A percentile compares a stretch with the other conserved stretches of the same genome.
Evolutionary conservation across 2,888 invertebrate species (phyloP).

Genomic region (Nudaria mundana): DNA sequence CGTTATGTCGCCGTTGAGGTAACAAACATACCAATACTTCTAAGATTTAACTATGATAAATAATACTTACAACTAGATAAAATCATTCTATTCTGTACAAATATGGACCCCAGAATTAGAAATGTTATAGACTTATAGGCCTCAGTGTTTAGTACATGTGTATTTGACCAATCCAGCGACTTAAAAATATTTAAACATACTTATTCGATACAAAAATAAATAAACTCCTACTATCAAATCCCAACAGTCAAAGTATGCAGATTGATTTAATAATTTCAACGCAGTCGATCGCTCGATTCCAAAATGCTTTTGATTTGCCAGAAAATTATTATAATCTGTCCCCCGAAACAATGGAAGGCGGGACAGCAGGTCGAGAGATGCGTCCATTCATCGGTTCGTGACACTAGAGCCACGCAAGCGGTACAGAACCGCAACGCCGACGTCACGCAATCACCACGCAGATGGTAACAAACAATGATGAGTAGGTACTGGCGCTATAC

Average conservation of each 20-base stretch:
- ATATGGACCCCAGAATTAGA: too few species aligned
- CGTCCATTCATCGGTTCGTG: constrained; percentile 34
- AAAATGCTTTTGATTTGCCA: constrained; percentile 76
- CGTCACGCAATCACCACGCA: constrained; percentile 22
- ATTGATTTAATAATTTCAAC: constrained; percentile 70
- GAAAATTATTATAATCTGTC: constrained; percentile 75
- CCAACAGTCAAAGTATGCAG: constrained; percentile 27
- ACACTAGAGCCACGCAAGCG: constrained; percentile 19
- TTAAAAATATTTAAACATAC: too few species aligned
- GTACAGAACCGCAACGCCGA: constrained; percentile 16
- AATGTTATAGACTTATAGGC: too few species aligned
- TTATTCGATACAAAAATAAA: too few species aligned
- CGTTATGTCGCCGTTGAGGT: too few species aligned
- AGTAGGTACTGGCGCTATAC: constrained; percentile 32
- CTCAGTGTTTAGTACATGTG: too few species aligned
- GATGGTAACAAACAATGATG: constrained; percentile 17
- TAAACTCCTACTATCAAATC: constrained; percentile 49
- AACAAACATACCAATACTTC: too few species aligned
- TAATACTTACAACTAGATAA: too few species aligned
- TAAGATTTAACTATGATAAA: too few species aligned
- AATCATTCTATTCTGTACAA: too few species aligned
- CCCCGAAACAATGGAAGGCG: constrained; percentile 74
- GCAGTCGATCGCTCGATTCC: constrained; percentile 69
- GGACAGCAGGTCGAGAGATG: constrained; percentile 30
- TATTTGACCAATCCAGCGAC: too few species aligned